These are phyloP conservation scores for Rhopalosiphum padi DNA, from an alignment of 1,140 invertebrate genomes.

Conservation along the genomic window DNA sequence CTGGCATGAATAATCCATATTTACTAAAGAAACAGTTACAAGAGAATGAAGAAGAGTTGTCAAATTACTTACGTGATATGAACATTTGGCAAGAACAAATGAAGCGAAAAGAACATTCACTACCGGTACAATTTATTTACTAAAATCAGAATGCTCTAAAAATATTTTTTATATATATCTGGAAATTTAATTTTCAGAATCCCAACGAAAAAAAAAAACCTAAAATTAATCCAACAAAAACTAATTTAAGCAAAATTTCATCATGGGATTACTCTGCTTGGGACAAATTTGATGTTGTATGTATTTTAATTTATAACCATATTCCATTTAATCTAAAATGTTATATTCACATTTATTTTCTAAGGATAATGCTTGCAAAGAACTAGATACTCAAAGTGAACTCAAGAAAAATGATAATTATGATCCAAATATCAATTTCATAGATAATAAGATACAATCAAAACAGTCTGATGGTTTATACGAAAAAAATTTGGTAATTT, in stretches of 20 bases:
- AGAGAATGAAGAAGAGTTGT: slow-evolving; percentile 77
- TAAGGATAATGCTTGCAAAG: slow-evolving; percentile 28
- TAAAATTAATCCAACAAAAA: slow-evolving; percentile 62
- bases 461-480: slow-evolving; percentile 29
- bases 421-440: neutral
- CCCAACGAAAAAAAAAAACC: slow-evolving; percentile 61
- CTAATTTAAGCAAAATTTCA: slow-evolving; percentile 61
- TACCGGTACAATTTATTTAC: slow-evolving; percentile 61
- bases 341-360: slow-evolving; percentile 29
- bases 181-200: slow-evolving; percentile 66
- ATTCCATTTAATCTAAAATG: neutral
- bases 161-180: slow-evolving; percentile 58
- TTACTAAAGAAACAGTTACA: slow-evolving; percentile 73
- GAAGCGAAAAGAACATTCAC: slow-evolving; percentile 77
- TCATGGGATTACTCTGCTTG: slow-evolving; percentile 75
- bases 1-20: slow-evolving; percentile 64
- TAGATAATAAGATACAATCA: neutral
- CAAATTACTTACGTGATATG: slow-evolving; percentile 77
- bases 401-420: neutral
- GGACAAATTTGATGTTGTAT: slow-evolving; percentile 84
- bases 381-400: neutral
- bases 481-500: slow-evolving; percentile 29
- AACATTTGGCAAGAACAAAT: slow-evolving; percentile 85
- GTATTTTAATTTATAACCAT: slow-evolving; percentile 59
- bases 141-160: neutral